These are phyloP conservation scores for Macrosiphum euphorbiae DNA, from an alignment of 2,888 invertebrate genomes.

Conservation along the genomic window DNA sequence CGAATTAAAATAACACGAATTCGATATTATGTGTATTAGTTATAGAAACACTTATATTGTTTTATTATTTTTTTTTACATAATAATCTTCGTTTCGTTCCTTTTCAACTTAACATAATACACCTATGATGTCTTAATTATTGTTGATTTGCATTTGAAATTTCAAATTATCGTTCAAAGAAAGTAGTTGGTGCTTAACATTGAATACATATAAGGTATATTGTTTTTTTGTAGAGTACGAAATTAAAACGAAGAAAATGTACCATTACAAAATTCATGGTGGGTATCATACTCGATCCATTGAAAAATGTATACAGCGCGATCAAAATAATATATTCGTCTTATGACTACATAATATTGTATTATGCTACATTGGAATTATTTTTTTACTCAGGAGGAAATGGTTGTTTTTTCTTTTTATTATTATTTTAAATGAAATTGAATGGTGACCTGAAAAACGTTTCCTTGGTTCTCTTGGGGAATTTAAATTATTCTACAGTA, in stretches of 20 bases:
- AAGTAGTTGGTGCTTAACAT: not conserved
- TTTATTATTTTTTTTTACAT: not conserved
- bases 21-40: not conserved
- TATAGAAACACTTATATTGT: not conserved
- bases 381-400: not conserved
- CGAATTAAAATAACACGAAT: too few species aligned
- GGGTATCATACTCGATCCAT: not conserved
- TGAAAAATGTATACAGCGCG: not conserved
- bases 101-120: not conserved
- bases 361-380: not conserved
- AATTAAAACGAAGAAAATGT: not conserved
- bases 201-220: too few species aligned
- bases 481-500: not conserved
- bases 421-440: conserved; percentile 20
- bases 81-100: not conserved
- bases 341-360: too few species aligned
- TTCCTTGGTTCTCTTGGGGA: not conserved
- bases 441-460: conserved; percentile 10
- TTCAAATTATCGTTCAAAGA: not conserved
- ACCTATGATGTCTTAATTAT: not conserved
- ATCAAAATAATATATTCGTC: not conserved
- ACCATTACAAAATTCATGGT: too few species aligned
- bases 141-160: not conserved
- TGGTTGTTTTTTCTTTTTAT: not conserved
- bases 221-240: not conserved